phyloP scores from a whole-genome alignment of 2,113 vertebrate genomes.

The Syngnathus typhle region DNA sequence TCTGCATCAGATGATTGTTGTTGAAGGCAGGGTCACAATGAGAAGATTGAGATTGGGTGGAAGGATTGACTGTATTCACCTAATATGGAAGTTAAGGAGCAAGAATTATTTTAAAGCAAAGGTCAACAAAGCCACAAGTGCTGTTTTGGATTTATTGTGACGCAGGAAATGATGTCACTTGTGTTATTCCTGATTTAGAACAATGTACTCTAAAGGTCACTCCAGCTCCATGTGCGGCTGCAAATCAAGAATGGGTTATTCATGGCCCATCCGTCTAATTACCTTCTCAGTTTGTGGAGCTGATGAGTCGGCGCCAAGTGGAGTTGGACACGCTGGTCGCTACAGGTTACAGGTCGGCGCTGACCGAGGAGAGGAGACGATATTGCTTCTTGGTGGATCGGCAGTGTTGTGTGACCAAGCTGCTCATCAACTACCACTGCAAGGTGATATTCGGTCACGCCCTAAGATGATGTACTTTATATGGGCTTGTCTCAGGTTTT shows the following conservation, averaged over 20 bases:
- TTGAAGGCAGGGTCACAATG: conserved; percentile 13
- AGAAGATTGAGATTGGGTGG: conserved; percentile 32
- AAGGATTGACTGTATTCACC: conserved; percentile 25
- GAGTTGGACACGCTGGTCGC: conserved; percentile 78
- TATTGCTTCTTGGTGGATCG: conserved; percentile 82
- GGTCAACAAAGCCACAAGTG: conserved; percentile 15
- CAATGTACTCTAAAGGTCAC: conserved; percentile 38
- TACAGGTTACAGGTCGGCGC: conserved; percentile 75
- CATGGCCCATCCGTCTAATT: conserved; percentile 4
- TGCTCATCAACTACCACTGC: conserved; percentile 78
- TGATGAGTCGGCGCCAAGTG: conserved; percentile 78
- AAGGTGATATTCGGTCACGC: conserved; percentile 62
- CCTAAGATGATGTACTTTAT: too few species aligned
- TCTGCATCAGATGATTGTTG: conserved; percentile 50
- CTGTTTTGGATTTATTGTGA: conserved; percentile 28
- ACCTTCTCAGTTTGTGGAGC: conserved; percentile 73
- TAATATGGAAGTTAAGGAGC: conserved; percentile 2
- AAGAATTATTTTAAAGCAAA: conserved; percentile 8
- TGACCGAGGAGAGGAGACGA: conserved; percentile 78
- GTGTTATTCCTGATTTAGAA: not conserved
- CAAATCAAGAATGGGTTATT: not conserved
- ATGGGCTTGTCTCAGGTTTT: not conserved
- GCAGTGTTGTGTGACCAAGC: conserved; percentile 79
- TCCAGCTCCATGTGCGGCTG: not conserved
- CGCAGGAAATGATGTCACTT: conserved; percentile 48